These are phyloP conservation scores for Operophtera brumata DNA, from an alignment of 2,888 invertebrate species.

Conservation along the genomic window DNA sequence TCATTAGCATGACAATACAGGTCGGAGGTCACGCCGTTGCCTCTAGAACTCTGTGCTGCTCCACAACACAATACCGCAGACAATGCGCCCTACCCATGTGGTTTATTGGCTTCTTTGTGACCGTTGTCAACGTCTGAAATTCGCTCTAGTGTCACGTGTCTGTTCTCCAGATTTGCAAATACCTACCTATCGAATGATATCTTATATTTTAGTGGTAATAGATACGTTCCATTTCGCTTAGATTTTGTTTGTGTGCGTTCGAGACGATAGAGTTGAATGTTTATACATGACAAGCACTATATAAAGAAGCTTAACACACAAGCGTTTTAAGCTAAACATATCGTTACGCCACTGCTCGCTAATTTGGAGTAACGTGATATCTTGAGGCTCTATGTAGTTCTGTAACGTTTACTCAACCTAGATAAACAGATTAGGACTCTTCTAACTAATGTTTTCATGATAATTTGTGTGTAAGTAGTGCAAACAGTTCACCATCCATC, in stretches of 20 bases:
- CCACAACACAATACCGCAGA: slow-evolving; percentile 52
- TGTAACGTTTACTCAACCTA: slow-evolving; percentile 48
- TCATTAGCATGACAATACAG: slow-evolving; percentile 71
- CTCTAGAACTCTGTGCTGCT: slow-evolving; percentile 59
- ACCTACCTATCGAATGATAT: slow-evolving; percentile 33
- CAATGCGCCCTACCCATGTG: slow-evolving; percentile 70
- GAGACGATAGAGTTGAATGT: slow-evolving; percentile 44
- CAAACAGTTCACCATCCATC: slow-evolving; percentile 34
- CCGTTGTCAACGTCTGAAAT: slow-evolving; percentile 54
- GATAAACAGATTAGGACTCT: slow-evolving; percentile 37
- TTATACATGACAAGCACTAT: slow-evolving; percentile 37
- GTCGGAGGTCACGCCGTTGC: slow-evolving; percentile 66
- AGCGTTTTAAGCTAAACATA: slow-evolving; percentile 19
- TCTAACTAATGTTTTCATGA: slow-evolving; percentile 41
- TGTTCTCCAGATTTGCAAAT: slow-evolving; percentile 43
- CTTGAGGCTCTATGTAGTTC: slow-evolving; percentile 30
- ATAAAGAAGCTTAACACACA: slow-evolving; percentile 9
- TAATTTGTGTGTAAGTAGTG: slow-evolving; percentile 33
- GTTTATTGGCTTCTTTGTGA: slow-evolving; percentile 57
- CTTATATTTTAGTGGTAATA: slow-evolving; percentile 38
- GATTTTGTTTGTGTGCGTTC: slow-evolving; percentile 40
- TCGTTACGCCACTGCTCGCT: slow-evolving; percentile 25
- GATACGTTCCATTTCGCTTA: slow-evolving; percentile 51
- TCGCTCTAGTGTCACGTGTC: slow-evolving; percentile 50
- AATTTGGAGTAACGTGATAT: slow-evolving; percentile 31